A percentile compares a stretch with the other conserved stretches of the same genome.
These are phyloP conservation scores for Subanguina moxae DNA, from an alignment of 1,140 invertebrate genomes.

Conservation along the genomic window DNA sequence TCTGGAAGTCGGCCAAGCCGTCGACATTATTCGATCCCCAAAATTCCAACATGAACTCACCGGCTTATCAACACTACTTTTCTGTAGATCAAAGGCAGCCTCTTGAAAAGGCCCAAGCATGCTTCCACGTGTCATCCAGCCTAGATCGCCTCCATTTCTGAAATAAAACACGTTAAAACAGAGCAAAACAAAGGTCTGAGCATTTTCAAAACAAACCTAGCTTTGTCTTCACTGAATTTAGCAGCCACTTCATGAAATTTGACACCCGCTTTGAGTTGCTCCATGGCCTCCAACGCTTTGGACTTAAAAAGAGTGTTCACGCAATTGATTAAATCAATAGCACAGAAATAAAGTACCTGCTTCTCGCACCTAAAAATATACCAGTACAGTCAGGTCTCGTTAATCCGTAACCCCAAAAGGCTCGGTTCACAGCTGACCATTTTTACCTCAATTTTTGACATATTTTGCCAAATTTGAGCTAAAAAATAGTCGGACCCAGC, in stretches of 20 bases:
- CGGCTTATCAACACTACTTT: slow-evolving; percentile 80
- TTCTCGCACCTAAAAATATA: slow-evolving; percentile 74
- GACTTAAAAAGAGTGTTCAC: too few species aligned
- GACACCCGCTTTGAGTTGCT: slow-evolving; percentile 90
- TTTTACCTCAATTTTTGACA: too few species aligned
- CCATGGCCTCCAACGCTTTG: slow-evolving; percentile 88
- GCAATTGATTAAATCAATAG: not conserved
- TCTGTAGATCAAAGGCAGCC: slow-evolving; percentile 86
- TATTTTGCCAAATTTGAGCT: too few species aligned
- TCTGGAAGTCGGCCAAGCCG: too few species aligned
- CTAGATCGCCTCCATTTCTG: slow-evolving; percentile 74
- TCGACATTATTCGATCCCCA: too few species aligned
- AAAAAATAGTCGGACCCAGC: too few species aligned
- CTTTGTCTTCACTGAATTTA: slow-evolving; percentile 95
- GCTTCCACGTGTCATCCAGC: slow-evolving; percentile 93
- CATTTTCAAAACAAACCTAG: slow-evolving; percentile 57
- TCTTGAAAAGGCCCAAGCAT: slow-evolving; percentile 99
- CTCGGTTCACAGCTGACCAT: too few species aligned
- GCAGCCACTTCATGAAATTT: slow-evolving; percentile 96
- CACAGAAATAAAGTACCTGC: slow-evolving; percentile 60
- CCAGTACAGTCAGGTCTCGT: too few species aligned
- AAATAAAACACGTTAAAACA: too few species aligned
- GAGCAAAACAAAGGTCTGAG: too few species aligned
- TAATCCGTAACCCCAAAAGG: too few species aligned
- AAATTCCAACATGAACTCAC: slow-evolving; percentile 20